A percentile compares a stretch with the other conserved stretches of the same genome.
Conservation (phyloP, 2,797 vertebrate species). For the Gymnopithys bicolor region DNA sequence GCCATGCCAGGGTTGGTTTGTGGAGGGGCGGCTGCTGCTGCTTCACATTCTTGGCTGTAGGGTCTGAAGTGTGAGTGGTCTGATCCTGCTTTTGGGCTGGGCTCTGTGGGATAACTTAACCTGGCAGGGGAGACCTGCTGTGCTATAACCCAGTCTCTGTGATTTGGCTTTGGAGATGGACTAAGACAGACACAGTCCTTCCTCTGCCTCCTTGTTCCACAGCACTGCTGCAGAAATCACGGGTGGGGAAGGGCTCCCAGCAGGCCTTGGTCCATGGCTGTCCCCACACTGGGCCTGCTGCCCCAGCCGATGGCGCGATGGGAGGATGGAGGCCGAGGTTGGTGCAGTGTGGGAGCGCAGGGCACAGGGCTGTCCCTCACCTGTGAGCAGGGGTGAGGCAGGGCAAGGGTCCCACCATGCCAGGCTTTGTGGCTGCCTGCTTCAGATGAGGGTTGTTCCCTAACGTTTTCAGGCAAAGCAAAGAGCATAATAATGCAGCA, state of each 20-base stretch:
- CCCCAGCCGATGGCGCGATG: neutral
- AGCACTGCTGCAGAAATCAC: neutral
- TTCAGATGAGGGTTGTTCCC: neutral
- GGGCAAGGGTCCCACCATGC: neutral
- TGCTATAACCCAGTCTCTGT: neutral
- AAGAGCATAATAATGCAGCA: neutral
- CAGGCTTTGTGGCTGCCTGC: neutral
- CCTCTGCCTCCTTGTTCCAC: neutral
- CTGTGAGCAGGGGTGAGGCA: neutral
- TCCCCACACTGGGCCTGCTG: neutral
- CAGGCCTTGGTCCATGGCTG: fast-evolving
- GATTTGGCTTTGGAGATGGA: neutral
- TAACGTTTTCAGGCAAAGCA: neutral
- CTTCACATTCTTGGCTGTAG: neutral
- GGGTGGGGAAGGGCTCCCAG: neutral
- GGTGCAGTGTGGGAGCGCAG: neutral
- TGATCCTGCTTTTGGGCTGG: neutral
- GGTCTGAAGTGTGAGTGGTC: neutral
- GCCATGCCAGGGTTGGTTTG: neutral
- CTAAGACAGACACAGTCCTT: fast-evolving
- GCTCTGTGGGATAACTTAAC: too few relatives aligned
- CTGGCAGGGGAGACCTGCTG: neutral
- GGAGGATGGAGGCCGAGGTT: neutral
- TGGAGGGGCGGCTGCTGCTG: neutral
- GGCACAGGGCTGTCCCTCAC: too few relatives aligned